Percentiles rank a stretch among this genome's conserved stretches.
phyloP scores from a whole-genome alignment of 2,888 invertebrate genomes.

The Magallana nippona region DNA sequence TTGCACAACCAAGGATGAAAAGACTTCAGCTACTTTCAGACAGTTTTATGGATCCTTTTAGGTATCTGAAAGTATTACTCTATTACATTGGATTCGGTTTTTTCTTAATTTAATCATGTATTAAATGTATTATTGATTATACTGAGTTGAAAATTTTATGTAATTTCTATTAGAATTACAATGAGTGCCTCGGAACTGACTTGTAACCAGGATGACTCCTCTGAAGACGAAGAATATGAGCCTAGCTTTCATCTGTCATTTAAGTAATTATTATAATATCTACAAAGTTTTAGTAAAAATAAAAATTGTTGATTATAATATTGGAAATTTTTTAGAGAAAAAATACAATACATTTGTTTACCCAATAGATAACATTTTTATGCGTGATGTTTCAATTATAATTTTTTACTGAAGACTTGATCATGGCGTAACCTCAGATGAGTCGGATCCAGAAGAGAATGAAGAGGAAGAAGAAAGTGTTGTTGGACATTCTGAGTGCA shows the following conservation, averaged over 20 bases:
- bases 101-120: background rate
- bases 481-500: background rate
- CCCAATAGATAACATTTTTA: background rate
- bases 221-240: background rate
- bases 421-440: conserved; percentile 13
- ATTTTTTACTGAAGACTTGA: conserved; percentile 15
- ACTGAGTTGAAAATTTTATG: background rate
- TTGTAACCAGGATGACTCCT: background rate
- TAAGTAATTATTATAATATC: conserved; percentile 14
- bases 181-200: background rate
- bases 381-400: background rate
- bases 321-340: background rate
- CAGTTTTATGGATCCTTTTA: conserved; percentile 35
- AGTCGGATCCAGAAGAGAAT: background rate
- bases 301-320: background rate
- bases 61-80: background rate
- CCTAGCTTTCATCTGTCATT: conserved; percentile 35
- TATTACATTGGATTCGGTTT: too few species aligned
- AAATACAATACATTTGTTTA: background rate
- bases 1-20: conserved; percentile 25
- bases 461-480: background rate
- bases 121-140: background rate
- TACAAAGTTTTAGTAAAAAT: background rate
- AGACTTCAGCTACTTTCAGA: background rate
- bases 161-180: conserved; percentile 23